Percentiles rank a stretch among this genome's conserved stretches.
Evolutionary conservation across 2,797 vertebrate genomes (phyloP).

Genomic region (Ctenochaetus hawaiiensis): DNA sequence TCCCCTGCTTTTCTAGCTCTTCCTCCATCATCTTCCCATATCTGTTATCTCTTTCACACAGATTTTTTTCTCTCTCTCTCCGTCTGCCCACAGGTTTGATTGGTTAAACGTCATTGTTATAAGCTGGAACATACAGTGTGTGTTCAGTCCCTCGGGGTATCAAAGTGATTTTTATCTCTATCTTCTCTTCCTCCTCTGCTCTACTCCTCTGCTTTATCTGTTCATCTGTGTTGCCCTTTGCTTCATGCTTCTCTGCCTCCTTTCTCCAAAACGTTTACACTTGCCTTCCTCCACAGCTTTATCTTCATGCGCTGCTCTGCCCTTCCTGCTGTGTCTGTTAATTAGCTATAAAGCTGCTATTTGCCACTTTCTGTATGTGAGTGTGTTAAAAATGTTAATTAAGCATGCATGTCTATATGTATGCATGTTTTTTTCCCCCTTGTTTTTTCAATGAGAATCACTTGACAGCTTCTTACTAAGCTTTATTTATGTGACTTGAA

Average conservation of each 20-base stretch:
- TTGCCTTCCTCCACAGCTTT: constrained; percentile 46
- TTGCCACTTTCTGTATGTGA: constrained; percentile 17
- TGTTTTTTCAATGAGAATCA: not conserved
- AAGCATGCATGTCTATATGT: constrained; percentile 10
- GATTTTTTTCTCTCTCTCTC: not conserved
- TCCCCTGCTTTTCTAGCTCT: not conserved
- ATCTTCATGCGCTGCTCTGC: constrained; percentile 46
- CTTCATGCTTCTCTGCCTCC: constrained; percentile 53
- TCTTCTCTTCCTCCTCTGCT: constrained; percentile 24
- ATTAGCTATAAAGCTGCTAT: constrained; percentile 58
- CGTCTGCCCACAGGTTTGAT: constrained; percentile 25
- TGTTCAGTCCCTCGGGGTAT: constrained; percentile 41
- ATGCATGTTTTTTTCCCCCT: not conserved
- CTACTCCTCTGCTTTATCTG: constrained; percentile 45
- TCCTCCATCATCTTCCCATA: not conserved
- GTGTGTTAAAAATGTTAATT: constrained; percentile 4
- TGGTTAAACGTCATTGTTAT: constrained; percentile 32
- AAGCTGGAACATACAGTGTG: constrained; percentile 33
- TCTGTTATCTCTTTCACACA: constrained; percentile 10
- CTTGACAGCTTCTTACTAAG: not conserved
- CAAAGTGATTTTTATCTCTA: constrained; percentile 50
- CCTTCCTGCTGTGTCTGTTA: constrained; percentile 58
- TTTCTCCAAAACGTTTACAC: constrained; percentile 34
- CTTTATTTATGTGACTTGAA: not conserved
- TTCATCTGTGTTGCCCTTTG: constrained; percentile 56